phyloP scores from a whole-genome alignment of 37 sponge, comb jelly and placozoan genomes.

The Petrosia ficiformis region DNA sequence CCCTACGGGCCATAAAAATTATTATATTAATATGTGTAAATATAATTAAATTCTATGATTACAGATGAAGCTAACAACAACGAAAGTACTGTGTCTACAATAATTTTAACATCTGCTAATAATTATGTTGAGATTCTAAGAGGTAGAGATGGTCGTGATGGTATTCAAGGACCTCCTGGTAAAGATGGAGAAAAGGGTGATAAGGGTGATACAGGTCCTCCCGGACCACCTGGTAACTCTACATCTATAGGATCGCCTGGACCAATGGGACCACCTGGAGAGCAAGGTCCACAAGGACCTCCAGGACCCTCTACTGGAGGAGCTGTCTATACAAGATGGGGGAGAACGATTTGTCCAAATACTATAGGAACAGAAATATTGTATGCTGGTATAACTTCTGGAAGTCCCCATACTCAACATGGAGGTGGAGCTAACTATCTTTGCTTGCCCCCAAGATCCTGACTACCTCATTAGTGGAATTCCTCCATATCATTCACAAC shows the following conservation, averaged over 20 bases:
- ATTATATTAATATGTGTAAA: too few relatives aligned
- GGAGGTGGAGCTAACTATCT: constrained; percentile 59
- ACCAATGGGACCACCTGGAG: not conserved
- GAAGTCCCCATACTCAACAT: not conserved
- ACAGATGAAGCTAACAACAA: too few relatives aligned
- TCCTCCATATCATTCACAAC: not conserved
- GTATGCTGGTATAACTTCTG: constrained; percentile 26
- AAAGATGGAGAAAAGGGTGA: not conserved
- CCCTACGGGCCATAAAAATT: too few relatives aligned
- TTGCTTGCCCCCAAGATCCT: constrained; percentile 50
- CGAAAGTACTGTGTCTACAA: too few relatives aligned
- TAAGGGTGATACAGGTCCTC: not conserved
- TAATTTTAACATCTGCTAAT: too few relatives aligned
- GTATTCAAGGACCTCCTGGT: not conserved
- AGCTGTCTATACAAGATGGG: constrained; percentile 52
- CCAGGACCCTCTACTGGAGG: constrained; percentile 34
- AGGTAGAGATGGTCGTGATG: too few relatives aligned
- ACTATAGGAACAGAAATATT: constrained; percentile 30
- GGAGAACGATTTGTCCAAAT: constrained; percentile 35
- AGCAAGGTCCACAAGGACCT: constrained; percentile 3
- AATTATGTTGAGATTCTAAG: too few relatives aligned
- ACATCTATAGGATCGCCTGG: not conserved
- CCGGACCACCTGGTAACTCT: constrained; percentile 8
- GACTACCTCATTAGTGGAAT: not conserved
- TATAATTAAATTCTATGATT: too few relatives aligned